Base-by-base conservation (phyloP, 2,888 invertebrate species). In the Agrilus mali region DNA sequence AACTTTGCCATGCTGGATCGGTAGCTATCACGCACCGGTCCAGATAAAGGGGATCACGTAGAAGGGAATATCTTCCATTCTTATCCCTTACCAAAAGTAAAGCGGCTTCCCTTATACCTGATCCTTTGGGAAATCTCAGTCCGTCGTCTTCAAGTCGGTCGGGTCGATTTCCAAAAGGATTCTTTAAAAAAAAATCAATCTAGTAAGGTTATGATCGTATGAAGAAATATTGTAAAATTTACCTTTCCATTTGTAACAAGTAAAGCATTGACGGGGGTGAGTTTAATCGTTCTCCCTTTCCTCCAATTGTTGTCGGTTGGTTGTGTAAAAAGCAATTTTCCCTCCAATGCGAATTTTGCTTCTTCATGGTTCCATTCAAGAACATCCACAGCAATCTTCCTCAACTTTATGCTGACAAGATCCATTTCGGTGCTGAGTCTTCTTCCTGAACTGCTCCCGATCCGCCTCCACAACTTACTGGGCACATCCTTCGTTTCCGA, bases 361-460 rank as follows among this genome's bases (percentile, higher is more conserved):
- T 93, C 92, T 57, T 90, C 90, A 60, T 89, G 88, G 68, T 86
- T 86, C 95, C 95, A 95, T 59, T 92, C 92, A 52, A 95, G 68
- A 5, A 90, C 81, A 63, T 95, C 93, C 49, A 94, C 83, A 42
- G 93, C 93, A 77, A 93, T 86, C 78, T 92, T 92, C 62, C 90
- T 75, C 49, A 92, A 70, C 66, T 89, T 84, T 53, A 92, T 89
- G 64, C 88, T 89, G 51, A 87, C 86, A 66, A 89, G 82, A 63
- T 92, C 90, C 58, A 86, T 79, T 61, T 90, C 88, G 49, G 84
- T 82, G 44, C 83, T 84, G 7, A 84, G 79, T 53, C 86, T 70
- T 52, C 85, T 73, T 42, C 75, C 75, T 37, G 74, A 73, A 31
- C 86, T 87, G 53, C 78, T 82, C 13, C 89, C 90, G 51, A 93